Evolutionary conservation across 1,140 invertebrate genomes (phyloP).

Genomic region (Limonius californicus): DNA sequence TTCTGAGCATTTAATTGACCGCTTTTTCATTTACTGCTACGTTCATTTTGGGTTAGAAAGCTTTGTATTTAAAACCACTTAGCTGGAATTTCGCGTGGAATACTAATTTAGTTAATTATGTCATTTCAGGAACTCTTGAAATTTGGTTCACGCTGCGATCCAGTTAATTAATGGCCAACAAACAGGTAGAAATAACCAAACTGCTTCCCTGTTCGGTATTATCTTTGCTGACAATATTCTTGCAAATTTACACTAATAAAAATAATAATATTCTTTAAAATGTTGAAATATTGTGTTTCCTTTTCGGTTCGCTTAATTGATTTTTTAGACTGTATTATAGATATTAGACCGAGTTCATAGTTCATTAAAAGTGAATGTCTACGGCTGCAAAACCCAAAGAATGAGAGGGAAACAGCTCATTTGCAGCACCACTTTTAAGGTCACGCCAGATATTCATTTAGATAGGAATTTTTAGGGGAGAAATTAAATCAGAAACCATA

Average conservation of each 20-base stretch:
- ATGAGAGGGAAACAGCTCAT: conserved; percentile 24
- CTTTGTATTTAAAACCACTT: neutral
- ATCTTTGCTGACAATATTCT: neutral
- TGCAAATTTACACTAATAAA: neutral
- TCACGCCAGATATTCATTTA: conserved; percentile 31
- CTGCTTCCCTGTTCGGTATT: neutral
- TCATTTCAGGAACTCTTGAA: neutral
- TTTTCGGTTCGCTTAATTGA: conserved; percentile 6
- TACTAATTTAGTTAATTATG: neutral
- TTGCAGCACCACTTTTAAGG: conserved; percentile 30
- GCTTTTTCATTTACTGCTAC: neutral
- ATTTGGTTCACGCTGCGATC: neutral
- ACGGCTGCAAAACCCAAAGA: conserved; percentile 17
- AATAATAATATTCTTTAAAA: no score
- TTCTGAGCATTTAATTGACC: neutral
- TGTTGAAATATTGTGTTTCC: no score
- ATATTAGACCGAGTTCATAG: conserved; percentile 29
- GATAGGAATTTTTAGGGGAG: conserved; percentile 23
- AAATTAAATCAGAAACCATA: conserved; percentile 28
- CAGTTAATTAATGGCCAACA: neutral
- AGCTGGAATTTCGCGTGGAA: neutral
- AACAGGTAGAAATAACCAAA: neutral
- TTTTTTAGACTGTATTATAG: conserved; percentile 30
- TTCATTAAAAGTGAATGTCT: conserved; percentile 26
- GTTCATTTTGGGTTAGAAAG: neutral